Base-by-base conservation (phyloP, 2,888 invertebrate genomes). In the Tholera decimalis region DNA sequence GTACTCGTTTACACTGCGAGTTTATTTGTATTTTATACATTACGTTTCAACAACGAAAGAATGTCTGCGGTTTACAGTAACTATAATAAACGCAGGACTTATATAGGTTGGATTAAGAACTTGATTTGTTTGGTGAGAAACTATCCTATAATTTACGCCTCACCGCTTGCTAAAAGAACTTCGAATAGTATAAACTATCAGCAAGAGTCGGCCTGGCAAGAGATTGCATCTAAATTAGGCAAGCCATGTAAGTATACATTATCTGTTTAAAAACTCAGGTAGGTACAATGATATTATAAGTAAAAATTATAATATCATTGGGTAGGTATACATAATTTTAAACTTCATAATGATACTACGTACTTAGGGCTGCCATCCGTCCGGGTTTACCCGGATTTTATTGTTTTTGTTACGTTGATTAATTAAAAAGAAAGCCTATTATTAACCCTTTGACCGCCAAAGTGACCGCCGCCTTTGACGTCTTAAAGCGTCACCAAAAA, bases 101-200 rank as follows among this genome's bases (percentile, higher is more conserved):
- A 26, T 1, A 4, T 13, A 1, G 3, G 0, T 9, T 67, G 68
- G 65, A 1, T 3, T 3, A 35, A 0, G 7, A 28, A 35, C 28
- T 49, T 66, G 59, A 68, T 66, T 24, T 1, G 0, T 49, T 5
- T 68, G 9, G 11, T 68, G 28, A 22, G 49, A 59, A 35, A 6
- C 15, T 3, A 58, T 41, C 39, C 65, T 66, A 0, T 49, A 22
- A 35, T 1, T 41, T 58, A 49, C 35, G 0, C 2, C 11, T 13
- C 26, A 35, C 7, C 18, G 18, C 0, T 2, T 13, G 1, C 1
- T 24, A 30, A 2, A 0, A 15, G 0, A 9, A 0, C 18, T 35
- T 0, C 3, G 0, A 0, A 11, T 9, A 64, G 35, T 15, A 0
- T 1, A 20, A 18, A n/a, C n/a, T n/a, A n/a, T n/a, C n/a, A 9